A percentile compares a stretch with the other conserved stretches of the same genome.
phyloP scores from a whole-genome alignment of 2,888 invertebrate genomes.

The Napeogenes inachia region DNA sequence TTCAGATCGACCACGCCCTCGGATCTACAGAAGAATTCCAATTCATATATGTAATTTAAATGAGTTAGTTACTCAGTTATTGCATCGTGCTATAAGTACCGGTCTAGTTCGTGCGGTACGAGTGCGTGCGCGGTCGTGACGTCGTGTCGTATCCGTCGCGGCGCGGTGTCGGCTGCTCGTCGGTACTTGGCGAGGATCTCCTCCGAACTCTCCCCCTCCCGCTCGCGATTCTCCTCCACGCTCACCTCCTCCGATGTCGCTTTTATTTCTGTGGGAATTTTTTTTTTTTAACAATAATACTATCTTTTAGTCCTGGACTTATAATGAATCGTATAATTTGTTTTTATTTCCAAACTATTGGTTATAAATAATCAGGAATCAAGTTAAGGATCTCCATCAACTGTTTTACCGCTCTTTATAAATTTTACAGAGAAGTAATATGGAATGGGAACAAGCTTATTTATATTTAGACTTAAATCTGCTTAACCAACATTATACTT shows the following conservation, averaged over 20 bases:
- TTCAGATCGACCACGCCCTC: slow-evolving; percentile 66
- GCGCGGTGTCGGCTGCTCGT: slow-evolving; percentile 73
- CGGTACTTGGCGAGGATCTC: slow-evolving; percentile 97
- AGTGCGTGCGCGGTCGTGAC: slow-evolving; percentile 37
- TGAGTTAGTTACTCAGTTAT: too few relatives aligned
- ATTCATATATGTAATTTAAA: neutral
- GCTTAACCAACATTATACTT: too few relatives aligned
- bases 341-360: too few relatives aligned
- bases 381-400: too few relatives aligned
- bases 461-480: too few relatives aligned
- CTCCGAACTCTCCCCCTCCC: slow-evolving; percentile 84
- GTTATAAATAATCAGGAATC: too few relatives aligned
- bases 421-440: too few relatives aligned
- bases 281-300: too few relatives aligned
- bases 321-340: too few relatives aligned
- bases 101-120: slow-evolving; percentile 12
- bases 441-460: too few relatives aligned
- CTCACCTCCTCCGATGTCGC: slow-evolving; percentile 55
- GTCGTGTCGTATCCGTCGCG: slow-evolving; percentile 40
- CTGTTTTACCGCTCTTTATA: too few relatives aligned
- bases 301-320: too few relatives aligned
- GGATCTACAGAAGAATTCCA: slow-evolving; percentile 37
- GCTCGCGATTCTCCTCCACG: slow-evolving; percentile 48
- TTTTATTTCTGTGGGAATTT: slow-evolving; percentile 49
- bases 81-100: slow-evolving; percentile 3